Base-by-base conservation (phyloP, 2,888 invertebrate species). In the Eupeodes luniger region DNA sequence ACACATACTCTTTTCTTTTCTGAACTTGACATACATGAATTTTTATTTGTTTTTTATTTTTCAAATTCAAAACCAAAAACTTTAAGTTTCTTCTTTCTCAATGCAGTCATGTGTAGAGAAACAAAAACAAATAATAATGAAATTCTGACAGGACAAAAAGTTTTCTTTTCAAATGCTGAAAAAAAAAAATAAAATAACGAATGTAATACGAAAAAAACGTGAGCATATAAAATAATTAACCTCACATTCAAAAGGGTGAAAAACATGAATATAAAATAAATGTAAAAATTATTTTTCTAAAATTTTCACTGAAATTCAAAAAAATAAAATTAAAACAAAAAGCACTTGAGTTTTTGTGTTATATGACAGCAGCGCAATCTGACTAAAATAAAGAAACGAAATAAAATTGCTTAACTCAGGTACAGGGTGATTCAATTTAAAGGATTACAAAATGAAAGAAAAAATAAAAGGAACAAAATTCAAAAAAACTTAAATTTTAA, bases 1-100 rank as follows among this genome's bases (percentile, higher is more conserved):
- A 19, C 12, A 64, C 69, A 61, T 27, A 27, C 27, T 27, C 7
- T 7, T 12, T 44, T 66, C 76, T 76, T 76, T 72, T 85, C 72
- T 81, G 85, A 85, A 85, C 85, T 85, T 85, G 85, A 85, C 85
- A 81, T 14, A 85, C 47, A 69, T 34, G 82, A 77, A 51, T 62
- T 64, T 40, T 62, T 77, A 36, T 51, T n/a, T 53, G n/a, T 51
- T n/a, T 67, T 49, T 66, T 66, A 57, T 14, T 61, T 34, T 61
- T 16, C 5, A 16, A 61, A 55, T 16, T 12, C 1, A 51, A 14
- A 14, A 36, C 4, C 9, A 7, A 59, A 59, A 67, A 67, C 27
- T 51, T 67, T 67, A 34, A 14, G 34, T 19, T 44, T 47, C 4
- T 14, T 14, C 47, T 47, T 47, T 51, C n/a, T 67, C 47, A 11